These are phyloP conservation scores for Telenomus remus DNA, from an alignment of 1,140 invertebrate genomes.

Conservation along the genomic window DNA sequence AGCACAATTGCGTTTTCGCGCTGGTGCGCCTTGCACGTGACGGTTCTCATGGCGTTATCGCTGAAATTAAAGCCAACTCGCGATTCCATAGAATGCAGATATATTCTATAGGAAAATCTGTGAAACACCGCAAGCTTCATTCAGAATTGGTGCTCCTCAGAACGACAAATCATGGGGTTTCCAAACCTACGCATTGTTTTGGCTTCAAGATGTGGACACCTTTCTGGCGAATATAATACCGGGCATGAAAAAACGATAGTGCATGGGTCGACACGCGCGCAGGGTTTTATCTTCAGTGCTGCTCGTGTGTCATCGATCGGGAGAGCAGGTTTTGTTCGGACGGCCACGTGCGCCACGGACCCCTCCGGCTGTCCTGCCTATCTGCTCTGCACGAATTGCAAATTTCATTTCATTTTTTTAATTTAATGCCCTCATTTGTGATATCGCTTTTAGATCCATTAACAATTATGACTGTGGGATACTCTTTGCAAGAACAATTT, in stretches of 20 bases:
- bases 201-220: constrained; percentile 8
- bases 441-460: constrained; percentile 11
- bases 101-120: no score
- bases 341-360: constrained; percentile 41
- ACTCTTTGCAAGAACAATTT: neutral
- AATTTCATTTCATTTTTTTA: constrained; percentile 18
- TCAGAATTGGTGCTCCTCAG: constrained; percentile 10
- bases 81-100: constrained; percentile 21
- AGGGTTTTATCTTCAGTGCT: constrained; percentile 47
- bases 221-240: constrained; percentile 6
- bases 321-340: constrained; percentile 50
- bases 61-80: constrained; percentile 43
- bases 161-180: neutral
- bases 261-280: constrained; percentile 40
- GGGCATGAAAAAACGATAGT: constrained; percentile 29
- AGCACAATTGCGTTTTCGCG: constrained; percentile 67
- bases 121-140: constrained; percentile 21
- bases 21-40: constrained; percentile 63
- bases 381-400: constrained; percentile 30
- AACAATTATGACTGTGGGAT: constrained; percentile 3
- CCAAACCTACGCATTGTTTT: constrained; percentile 10
- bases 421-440: constrained; percentile 16
- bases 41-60: constrained; percentile 59
- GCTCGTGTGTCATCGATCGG: constrained; percentile 54
- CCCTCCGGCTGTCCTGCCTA: constrained; percentile 31